Evolutionary conservation across 2,888 invertebrate species (phyloP).

Genomic region (Hoplodrina ambigua): DNA sequence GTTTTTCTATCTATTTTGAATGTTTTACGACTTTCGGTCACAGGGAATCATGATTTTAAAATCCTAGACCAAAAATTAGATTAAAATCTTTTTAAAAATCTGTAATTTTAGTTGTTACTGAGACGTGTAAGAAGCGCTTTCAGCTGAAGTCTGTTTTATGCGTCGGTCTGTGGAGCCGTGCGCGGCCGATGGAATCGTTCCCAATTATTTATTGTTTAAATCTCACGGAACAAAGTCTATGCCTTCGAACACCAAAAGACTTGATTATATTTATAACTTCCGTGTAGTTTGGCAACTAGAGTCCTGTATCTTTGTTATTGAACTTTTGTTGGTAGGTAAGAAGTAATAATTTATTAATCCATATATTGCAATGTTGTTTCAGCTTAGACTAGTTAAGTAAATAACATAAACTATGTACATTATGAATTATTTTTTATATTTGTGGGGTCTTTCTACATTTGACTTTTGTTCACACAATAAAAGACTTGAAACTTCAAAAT

Average conservation of each 20-base stretch:
- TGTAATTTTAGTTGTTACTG: constrained; percentile 49
- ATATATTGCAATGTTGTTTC: constrained; percentile 45
- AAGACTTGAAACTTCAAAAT: constrained; percentile 26
- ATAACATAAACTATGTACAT: constrained; percentile 26
- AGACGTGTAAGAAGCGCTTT: constrained; percentile 21
- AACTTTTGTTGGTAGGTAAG: constrained; percentile 42
- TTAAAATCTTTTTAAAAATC: constrained; percentile 55
- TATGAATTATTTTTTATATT: constrained; percentile 45
- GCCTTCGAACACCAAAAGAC: constrained; percentile 59
- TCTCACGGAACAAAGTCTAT: constrained; percentile 46
- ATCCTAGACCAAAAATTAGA: constrained; percentile 66
- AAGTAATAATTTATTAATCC: constrained; percentile 45
- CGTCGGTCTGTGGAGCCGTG: neutral
- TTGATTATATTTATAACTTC: constrained; percentile 35
- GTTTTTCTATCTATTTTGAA: constrained; percentile 66
- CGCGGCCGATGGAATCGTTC: constrained; percentile 24
- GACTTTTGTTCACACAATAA: neutral
- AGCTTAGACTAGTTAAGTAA: constrained; percentile 39
- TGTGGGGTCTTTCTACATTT: constrained; percentile 47
- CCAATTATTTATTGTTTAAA: constrained; percentile 32
- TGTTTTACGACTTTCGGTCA: constrained; percentile 69
- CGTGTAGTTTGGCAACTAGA: constrained; percentile 19
- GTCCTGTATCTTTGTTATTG: constrained; percentile 35
- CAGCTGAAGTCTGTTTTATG: constrained; percentile 8
- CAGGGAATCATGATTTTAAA: constrained; percentile 69